Conservation (phyloP, 2,113 vertebrate species). For the Malurus alboscapulatus region DNA sequence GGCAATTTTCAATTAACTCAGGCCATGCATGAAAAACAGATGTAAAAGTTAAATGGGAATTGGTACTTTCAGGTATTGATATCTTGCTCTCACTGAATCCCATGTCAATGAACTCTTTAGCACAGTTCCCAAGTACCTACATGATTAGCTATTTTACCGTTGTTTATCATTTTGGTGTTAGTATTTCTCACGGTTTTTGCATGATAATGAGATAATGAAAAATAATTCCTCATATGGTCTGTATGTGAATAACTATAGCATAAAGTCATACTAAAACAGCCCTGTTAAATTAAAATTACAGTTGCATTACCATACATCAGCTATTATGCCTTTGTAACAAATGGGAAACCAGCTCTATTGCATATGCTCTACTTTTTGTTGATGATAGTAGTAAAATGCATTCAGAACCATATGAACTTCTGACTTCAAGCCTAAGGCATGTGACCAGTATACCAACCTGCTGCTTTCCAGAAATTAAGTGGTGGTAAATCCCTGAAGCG, state of each 20-base stretch:
- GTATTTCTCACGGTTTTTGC: not conserved
- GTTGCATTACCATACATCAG: not conserved
- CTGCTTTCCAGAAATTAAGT: slow-evolving; percentile 12
- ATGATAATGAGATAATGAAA: not conserved
- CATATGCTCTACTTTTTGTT: not conserved
- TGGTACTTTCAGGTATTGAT: not conserved
- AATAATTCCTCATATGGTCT: not conserved
- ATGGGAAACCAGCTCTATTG: not conserved
- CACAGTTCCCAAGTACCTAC: not conserved
- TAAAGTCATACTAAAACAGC: not conserved
- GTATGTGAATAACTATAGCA: not conserved
- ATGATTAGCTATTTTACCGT: not conserved
- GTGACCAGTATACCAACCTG: not conserved
- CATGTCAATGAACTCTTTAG: not conserved
- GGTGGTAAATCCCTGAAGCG: slow-evolving; percentile 1
- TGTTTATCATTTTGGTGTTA: not conserved
- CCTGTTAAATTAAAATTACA: not conserved
- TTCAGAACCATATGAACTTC: not conserved
- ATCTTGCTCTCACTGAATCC: not conserved
- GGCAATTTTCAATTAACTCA: not conserved
- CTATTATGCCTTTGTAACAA: not conserved
- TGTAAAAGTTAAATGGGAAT: not conserved
- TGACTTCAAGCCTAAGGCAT: not conserved
- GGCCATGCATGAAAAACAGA: not conserved
- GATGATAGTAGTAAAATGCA: not conserved